Base-by-base conservation (phyloP, 2,888 invertebrate genomes). In the Acleris sparsana region DNA sequence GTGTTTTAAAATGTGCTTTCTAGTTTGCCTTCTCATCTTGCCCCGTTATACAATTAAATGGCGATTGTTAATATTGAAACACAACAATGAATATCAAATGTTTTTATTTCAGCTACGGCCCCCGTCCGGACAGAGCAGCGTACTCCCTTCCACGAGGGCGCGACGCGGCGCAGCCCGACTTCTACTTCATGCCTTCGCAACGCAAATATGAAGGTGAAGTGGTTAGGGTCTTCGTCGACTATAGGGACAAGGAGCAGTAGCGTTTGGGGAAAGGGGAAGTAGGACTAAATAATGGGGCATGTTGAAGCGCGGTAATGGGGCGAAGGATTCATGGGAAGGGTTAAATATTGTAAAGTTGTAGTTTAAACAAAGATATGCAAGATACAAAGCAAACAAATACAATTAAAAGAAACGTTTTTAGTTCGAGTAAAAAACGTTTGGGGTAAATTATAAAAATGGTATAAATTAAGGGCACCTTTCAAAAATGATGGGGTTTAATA, bases 181-280 rank as follows among this genome's bases (percentile, higher is more conserved):
- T 98, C 89, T 98, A 98, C 89, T 98, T 98, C 87, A 98, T 98
- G 97, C 98, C 98, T 53, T 97, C 97, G 70, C 98, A 98, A 84
- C 92, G 98, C 71, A 97, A 98, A 87, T 97, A 98, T 88, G 97
- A 97, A 78, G 98, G 98, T 74, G 97, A 98, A 93, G 80, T 86
- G 53, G 83, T 87, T 67, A 80, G 83, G 67, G 87, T 87, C 1
- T 87, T 83, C 67, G 88, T 88, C 1, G 81, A 85, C 65, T 77
- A 83, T 68, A 71, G 65, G 49, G 69, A 64, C 17, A 62, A 48
- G 46, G 63, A 58, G 11, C 52, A 57, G 57, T 53, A 62, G 67
- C 7, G 56, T 33, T 5, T 44, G 29, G 49, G 62, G 62, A 18
- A 16, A 17, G 22, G 49, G 29, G 39, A 17, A 11, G n/a, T 5